Evolutionary conservation across 2,797 vertebrate species (phyloP), one percentile per base, ranked within the genome.

Genomic region (Poecilia wingei): DNA sequence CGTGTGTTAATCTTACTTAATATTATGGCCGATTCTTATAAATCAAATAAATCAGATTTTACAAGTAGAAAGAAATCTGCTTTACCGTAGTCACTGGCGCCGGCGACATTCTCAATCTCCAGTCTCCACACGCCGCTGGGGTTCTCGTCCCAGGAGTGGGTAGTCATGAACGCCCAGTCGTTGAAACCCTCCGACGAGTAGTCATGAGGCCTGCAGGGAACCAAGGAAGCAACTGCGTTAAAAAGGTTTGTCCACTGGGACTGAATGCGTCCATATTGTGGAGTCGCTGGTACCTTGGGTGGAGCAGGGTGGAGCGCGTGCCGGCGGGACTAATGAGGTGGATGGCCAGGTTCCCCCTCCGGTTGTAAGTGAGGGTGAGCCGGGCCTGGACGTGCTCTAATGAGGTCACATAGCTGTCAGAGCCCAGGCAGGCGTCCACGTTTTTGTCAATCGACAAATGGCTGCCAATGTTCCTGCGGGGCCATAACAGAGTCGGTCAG

Each of bases 91-190:
- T 96, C 96, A 33, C 90, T 96, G 85, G 89, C 90, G 72, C 94
- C 95, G 1, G 82, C 94, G 72, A 94, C 88, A 66, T 99, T 99
- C 89, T 99, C 97, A 0, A 99, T 98, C 93, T 98, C 98, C 84
- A 99, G 95, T n/a, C 92, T 95, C 98, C 98, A 99, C 20, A 95
- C 91, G 16, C 98, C 98, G 0, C 86, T 90, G 0, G 98, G 97
- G 81, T 97, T 96, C 91, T 99, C 98, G 0, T 99, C 98, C 98
- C 98, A 99, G 0, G 97, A 98, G 88, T 99, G 98, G 0, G 98
- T 99, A 0, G 97, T 99, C 98, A 99, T 99, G 92, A 99, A 99
- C 74, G 98, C 98, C 98, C 98, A 99, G 94, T 99, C 98, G 0
- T 96, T 99, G 89, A 99, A 99, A 74, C 98, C 98, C 4, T 99